Conservation (phyloP, 2,888 invertebrate species). For the Sesia bembeciformis region DNA sequence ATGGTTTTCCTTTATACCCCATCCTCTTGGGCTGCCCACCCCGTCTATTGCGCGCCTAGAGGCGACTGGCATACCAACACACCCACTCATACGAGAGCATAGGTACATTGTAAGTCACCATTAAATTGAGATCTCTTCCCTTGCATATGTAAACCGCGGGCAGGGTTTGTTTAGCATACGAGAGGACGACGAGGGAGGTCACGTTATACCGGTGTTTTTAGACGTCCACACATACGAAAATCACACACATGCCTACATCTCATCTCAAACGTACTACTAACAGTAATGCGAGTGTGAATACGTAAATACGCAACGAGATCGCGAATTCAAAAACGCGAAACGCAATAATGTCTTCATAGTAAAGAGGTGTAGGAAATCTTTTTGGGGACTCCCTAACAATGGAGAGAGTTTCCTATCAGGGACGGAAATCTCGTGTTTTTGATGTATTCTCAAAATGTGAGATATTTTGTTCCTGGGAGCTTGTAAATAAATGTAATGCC, state of each 20-base stretch:
- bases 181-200: constrained; percentile 33
- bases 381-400: constrained; percentile 54
- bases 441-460: constrained; percentile 34
- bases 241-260: constrained; percentile 53
- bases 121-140: constrained; percentile 44
- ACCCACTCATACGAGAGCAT: constrained; percentile 63
- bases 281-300: constrained; percentile 72
- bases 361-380: constrained; percentile 58
- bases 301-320: constrained; percentile 70
- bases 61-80: constrained; percentile 71
- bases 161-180: constrained; percentile 43
- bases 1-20: constrained; percentile 76
- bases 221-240: constrained; percentile 43
- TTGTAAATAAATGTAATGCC: no score
- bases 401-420: constrained; percentile 45
- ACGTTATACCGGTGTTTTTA: constrained; percentile 49
- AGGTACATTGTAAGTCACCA: constrained; percentile 54
- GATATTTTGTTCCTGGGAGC: constrained; percentile 3
- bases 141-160: constrained; percentile 54
- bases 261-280: constrained; percentile 64
- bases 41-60: constrained; percentile 72
- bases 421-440: constrained; percentile 52
- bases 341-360: constrained; percentile 69
- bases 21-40: constrained; percentile 68
- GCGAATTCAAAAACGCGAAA: constrained; percentile 73